Evolutionary conservation across 2,797 vertebrate species (phyloP), one percentile per base, ranked within the genome.

Genomic region (Catharus ustulatus): DNA sequence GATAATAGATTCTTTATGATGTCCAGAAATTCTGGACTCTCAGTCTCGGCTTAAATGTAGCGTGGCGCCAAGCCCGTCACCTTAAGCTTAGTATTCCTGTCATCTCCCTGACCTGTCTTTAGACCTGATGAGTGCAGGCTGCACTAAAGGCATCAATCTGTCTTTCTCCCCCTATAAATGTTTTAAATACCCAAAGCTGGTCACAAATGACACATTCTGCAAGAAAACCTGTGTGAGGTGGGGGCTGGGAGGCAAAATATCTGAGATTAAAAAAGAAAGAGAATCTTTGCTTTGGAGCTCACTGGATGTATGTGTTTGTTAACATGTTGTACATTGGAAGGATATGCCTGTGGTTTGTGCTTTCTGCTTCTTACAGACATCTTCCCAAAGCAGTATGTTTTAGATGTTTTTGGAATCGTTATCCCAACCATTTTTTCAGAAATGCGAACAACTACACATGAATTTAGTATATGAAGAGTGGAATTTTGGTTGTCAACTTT

Each of bases 1-100:
- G 97, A 97, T 98, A 98, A 98, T 97, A 98, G 97, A 98, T 98
- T 97, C 97, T 97, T 98, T 98, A 98, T 97, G 97, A 97, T 97
- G 97, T 98, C 97, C 97, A 98, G 97, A 97, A 97, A 97, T 98
- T 96, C 97, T 97, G 97, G 96, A 97, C 96, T 97, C 96, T 95
- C 82, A 91, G 97, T 97, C 97, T 98, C 94, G 46, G 96, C 95
- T 97, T 96, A 98, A 97, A 97, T 97, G 96, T 96, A 96, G 95
- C 95, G 95, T 96, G 97, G 96, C 97, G 97, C 97, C 97, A 96
- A 96, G 94, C 92, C 96, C 93, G 95, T 97, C 97, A 51, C 97
- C 94, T 96, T 98, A 90, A 96, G 95, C 94, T 97, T 95, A 91
- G 91, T 86, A 91, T 97, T 97, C 93, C 92, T 97, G 96, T 97